These are phyloP conservation scores for Mustela nigripes DNA, from an alignment of 2,113 vertebrate species.

Conservation along the genomic window DNA sequence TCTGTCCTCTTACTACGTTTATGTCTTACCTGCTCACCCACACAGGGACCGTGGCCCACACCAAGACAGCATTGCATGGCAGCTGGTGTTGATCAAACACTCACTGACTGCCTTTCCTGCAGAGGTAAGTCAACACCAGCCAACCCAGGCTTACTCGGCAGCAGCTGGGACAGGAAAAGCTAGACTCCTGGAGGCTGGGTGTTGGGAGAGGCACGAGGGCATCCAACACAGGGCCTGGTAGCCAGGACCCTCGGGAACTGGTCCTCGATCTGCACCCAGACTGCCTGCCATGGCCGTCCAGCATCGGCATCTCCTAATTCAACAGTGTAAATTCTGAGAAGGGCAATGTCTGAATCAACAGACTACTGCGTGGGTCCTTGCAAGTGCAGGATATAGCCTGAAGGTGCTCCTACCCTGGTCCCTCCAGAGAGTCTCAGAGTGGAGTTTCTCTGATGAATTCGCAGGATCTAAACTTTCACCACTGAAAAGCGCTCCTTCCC, in stretches of 20 bases:
- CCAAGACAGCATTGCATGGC: neutral
- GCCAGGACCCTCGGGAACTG: neutral
- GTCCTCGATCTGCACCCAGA: neutral
- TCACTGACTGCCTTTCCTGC: neutral
- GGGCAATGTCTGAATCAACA: neutral
- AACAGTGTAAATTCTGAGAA: neutral
- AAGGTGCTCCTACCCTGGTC: neutral
- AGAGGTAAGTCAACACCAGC: slow-evolving; percentile 21
- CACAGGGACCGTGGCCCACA: neutral
- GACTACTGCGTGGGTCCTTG: too few species aligned
- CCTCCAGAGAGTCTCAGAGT: rapidly evolving
- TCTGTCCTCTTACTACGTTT: neutral
- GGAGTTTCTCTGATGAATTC: neutral
- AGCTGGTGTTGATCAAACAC: neutral
- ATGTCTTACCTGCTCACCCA: neutral
- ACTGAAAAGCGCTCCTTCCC: neutral
- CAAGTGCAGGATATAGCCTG: too few species aligned
- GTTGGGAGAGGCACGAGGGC: neutral
- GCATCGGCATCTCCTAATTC: neutral
- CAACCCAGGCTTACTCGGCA: neutral
- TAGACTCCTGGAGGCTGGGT: neutral
- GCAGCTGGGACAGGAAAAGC: neutral
- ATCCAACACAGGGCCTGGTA: neutral
- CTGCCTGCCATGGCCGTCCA: neutral
- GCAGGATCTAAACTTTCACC: neutral